These are phyloP conservation scores for Temnothorax nylanderi DNA, from an alignment of 1,140 invertebrate species.

Conservation along the genomic window DNA sequence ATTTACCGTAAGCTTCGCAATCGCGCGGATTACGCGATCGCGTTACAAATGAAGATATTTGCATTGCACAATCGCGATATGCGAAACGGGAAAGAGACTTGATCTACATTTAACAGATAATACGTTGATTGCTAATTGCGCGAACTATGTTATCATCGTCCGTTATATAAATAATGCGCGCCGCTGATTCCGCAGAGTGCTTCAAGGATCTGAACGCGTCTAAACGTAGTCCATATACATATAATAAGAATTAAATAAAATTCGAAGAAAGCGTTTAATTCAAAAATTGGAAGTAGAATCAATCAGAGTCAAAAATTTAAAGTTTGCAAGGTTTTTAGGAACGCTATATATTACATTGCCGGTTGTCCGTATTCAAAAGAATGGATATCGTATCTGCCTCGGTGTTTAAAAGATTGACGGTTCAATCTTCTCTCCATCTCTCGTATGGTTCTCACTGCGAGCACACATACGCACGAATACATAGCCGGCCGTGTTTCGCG, in stretches of 20 bases:
- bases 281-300: background rate
- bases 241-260: background rate
- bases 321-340: background rate
- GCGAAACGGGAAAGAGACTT: conserved; percentile 25
- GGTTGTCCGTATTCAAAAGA: background rate
- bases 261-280: background rate
- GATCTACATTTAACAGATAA: conserved; percentile 35
- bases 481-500: conserved; percentile 1
- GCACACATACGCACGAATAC: background rate
- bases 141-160: conserved; percentile 23
- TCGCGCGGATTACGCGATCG: conserved; percentile 31
- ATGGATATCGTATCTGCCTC: background rate
- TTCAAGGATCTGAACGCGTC: background rate
- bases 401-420: background rate
- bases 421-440: conserved; percentile 28
- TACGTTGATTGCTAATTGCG: conserved; percentile 9
- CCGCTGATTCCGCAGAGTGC: background rate
- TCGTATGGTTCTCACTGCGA: background rate
- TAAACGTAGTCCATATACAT: background rate
- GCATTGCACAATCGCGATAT: conserved; percentile 45
- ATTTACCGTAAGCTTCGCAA: conserved; percentile 44
- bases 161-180: conserved; percentile 40
- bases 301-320: background rate
- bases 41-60: conserved; percentile 43
- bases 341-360: background rate